These are phyloP conservation scores for Diplosoma virens DNA, from an alignment of 23 tunicate species.

Conservation along the genomic window DNA sequence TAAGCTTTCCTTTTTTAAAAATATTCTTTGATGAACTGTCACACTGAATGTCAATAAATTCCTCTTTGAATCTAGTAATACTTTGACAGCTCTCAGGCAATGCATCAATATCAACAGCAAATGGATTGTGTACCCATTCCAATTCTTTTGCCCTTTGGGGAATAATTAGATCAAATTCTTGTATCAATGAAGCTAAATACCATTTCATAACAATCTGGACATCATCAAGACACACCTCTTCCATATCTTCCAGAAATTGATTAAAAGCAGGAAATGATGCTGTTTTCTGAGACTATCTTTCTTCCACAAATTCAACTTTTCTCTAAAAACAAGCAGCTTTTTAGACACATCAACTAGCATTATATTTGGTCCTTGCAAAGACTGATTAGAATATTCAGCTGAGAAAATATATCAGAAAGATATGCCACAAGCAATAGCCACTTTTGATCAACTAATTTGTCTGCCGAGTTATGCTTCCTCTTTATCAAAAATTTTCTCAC, in stretches of 20 bases:
- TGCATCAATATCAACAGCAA: conserved; percentile 7
- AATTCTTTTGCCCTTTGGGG: not conserved
- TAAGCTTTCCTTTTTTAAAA: not conserved
- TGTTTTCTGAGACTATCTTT: not conserved
- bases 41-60: conserved; percentile 11
- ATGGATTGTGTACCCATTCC: conserved; percentile 16
- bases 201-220: not conserved
- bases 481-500: not conserved
- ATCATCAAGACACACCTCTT: not conserved
- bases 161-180: not conserved
- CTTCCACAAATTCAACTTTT: conserved; percentile 10
- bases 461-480: not conserved
- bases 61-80: not conserved
- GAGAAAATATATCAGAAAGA: not conserved
- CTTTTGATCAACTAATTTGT: not conserved
- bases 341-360: not conserved
- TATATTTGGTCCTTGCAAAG: not conserved
- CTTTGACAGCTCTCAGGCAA: conserved; percentile 21
- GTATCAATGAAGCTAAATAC: conserved; percentile 5
- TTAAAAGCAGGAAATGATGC: conserved; percentile 17
- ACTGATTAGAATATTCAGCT: not conserved
- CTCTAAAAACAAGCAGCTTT: not conserved
- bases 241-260: conserved; percentile 24
- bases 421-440: conserved; percentile 5
- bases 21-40: not conserved